Conservation (phyloP, 1,140 invertebrate species). For the Pararge aegeria region DNA sequence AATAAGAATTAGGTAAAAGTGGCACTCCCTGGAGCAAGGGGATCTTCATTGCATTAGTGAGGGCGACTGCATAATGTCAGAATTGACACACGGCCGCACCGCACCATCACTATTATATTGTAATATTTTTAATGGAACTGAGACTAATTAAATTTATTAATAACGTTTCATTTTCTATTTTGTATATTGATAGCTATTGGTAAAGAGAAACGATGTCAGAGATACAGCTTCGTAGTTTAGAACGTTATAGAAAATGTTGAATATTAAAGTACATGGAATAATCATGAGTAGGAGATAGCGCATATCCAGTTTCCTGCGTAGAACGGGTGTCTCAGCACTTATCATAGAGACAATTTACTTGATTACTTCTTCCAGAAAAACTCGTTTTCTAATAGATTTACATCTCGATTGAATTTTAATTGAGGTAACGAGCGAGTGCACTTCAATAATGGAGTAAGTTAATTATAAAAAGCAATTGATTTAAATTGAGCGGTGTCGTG, state of each 20-base stretch:
- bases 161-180: slow-evolving; percentile 20
- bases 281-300: slow-evolving; percentile 10
- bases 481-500: slow-evolving; percentile 73
- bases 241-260: slow-evolving; percentile 16
- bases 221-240: slow-evolving; percentile 13
- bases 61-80: slow-evolving; percentile 67
- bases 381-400: slow-evolving; percentile 56
- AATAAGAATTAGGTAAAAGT: slow-evolving; percentile 76
- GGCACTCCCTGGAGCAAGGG: slow-evolving; percentile 52
- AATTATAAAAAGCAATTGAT: slow-evolving; percentile 79
- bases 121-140: slow-evolving; percentile 44
- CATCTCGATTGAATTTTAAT: slow-evolving; percentile 30
- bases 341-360: slow-evolving; percentile 55
- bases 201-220: slow-evolving; percentile 13
- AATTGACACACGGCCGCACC: slow-evolving; percentile 45
- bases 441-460: slow-evolving; percentile 73
- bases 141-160: slow-evolving; percentile 35
- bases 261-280: slow-evolving; percentile 21
- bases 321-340: slow-evolving; percentile 33
- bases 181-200: slow-evolving; percentile 12
- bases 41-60: slow-evolving; percentile 64
- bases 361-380: slow-evolving; percentile 62
- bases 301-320: slow-evolving; percentile 22
- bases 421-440: slow-evolving; percentile 45
- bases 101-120: slow-evolving; percentile 32